Evolutionary conservation across 1,140 invertebrate genomes (phyloP), one percentile per base, ranked within the genome.

Genomic region (Stenopsyche tienmushanensis): DNA sequence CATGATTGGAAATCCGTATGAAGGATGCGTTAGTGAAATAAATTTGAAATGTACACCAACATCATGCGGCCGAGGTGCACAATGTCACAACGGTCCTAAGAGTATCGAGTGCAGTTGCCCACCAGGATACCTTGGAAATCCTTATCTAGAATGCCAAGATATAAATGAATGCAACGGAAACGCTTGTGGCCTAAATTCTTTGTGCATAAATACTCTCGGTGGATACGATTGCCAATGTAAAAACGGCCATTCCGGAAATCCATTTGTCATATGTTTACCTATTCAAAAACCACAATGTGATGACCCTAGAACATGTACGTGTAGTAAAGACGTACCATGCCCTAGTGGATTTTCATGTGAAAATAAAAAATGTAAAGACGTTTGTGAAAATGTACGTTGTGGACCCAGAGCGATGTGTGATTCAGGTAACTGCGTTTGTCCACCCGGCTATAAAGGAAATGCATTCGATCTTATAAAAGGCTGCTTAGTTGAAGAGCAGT

Each of bases 211-310:
- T 72, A 92, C 90, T 0, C 83, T 88, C 3, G 93, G 93, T 45
- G 88, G 89, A 69, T 96, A 88, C 72, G 92, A 93, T 73, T 97
- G 94, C 75, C 83, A 88, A 1, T 97, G 94, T 72, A 86, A 89
- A 69, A 88, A 88, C 59, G 86, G 87, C 42, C 91, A 86, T 74
- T 85, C 87, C 54, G 93, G 93, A 44, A 93, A 95, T 83, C 92
- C 93, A 0, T 94, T 93, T 72, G 82, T 87, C 60, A 85, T 87
- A 65, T 95, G 92, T 72, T 83, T 85, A 24, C 80, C 84, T 72
- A 78, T 89, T 7, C 83, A 88, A 69, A 81, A 85, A 39, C 83
- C 84, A 18, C 83, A 85, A 52, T 93, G 90, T 71, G 77, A 83
- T 29, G 85, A 91, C 72, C 85, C 89, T 0, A 74, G 75, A 10